phyloP scores from a whole-genome alignment of 2,888 invertebrate species.

The Phengaris arion region DNA sequence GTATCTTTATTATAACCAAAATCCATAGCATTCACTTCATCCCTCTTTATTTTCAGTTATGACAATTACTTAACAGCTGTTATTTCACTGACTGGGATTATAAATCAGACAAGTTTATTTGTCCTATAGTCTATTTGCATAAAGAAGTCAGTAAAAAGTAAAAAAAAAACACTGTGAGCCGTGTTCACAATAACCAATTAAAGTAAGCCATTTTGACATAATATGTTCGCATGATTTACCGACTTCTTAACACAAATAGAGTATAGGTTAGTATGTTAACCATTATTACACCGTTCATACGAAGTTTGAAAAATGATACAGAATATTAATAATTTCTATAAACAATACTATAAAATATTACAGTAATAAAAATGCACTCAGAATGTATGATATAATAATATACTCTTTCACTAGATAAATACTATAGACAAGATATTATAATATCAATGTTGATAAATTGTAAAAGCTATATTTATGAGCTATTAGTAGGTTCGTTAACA shows the following conservation, averaged over 20 bases:
- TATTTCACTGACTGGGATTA: neutral
- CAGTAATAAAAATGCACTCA: conserved; percentile 18
- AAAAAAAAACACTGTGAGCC: too few relatives aligned
- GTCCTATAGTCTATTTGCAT: too few relatives aligned
- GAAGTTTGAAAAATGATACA: neutral
- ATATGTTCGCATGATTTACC: too few relatives aligned
- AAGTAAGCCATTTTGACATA: too few relatives aligned
- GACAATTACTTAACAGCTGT: neutral
- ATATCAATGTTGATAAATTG: conserved; percentile 33
- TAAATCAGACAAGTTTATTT: too few relatives aligned
- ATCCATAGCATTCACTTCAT: neutral
- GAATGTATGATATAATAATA: conserved; percentile 22
- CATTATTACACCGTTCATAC: neutral
- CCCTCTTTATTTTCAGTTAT: neutral
- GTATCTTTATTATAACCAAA: neutral
- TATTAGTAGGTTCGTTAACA: conserved; percentile 33
- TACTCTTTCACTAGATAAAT: conserved; percentile 24
- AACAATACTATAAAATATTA: conserved; percentile 17
- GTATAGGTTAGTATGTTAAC: too few relatives aligned
- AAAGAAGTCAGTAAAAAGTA: too few relatives aligned
- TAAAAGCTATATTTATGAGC: conserved; percentile 33
- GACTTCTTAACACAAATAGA: too few relatives aligned
- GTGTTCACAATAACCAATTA: too few relatives aligned
- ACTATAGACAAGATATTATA: conserved; percentile 36
- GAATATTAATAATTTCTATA: neutral